These are phyloP conservation scores for Neotragus pygmaeus DNA, from an alignment of 2,113 vertebrate genomes.

Conservation along the genomic window DNA sequence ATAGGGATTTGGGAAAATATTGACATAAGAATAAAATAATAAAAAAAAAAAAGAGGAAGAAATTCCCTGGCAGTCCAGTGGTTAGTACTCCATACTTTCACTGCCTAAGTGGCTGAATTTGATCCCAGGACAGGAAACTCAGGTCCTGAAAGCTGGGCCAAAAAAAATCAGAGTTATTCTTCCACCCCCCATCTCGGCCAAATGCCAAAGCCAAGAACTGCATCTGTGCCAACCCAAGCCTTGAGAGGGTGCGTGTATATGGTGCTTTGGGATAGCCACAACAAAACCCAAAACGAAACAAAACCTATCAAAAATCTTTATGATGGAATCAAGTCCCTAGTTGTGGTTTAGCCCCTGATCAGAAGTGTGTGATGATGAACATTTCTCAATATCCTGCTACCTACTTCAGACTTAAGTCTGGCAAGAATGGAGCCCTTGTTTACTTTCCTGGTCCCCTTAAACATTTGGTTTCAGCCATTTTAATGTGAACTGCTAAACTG, in stretches of 20 bases:
- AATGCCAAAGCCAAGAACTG: conserved; percentile 12
- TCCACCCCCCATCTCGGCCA: background rate
- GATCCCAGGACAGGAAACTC: background rate
- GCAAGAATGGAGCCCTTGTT: conserved; percentile 15
- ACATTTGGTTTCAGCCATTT: background rate
- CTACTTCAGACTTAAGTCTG: background rate
- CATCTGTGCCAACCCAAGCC: background rate
- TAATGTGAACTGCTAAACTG: background rate
- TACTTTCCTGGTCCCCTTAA: background rate
- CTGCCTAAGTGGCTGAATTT: background rate
- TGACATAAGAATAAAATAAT: background rate
- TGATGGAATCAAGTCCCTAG: background rate
- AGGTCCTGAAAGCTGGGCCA: background rate
- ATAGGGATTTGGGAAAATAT: conserved; percentile 3
- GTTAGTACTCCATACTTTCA: background rate
- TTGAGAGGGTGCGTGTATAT: background rate
- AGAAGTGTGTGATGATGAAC: background rate
- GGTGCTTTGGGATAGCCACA: background rate
- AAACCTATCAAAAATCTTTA: conserved; percentile 17
- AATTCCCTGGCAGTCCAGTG: background rate
- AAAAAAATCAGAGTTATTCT: background rate
- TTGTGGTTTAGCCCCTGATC: background rate
- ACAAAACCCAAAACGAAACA: background rate
- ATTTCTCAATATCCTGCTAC: background rate
- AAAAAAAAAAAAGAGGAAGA: background rate